A percentile compares a stretch with the other conserved stretches of the same genome.
Conservation (phyloP, 2,888 invertebrate genomes). For the Nebria salina region DNA sequence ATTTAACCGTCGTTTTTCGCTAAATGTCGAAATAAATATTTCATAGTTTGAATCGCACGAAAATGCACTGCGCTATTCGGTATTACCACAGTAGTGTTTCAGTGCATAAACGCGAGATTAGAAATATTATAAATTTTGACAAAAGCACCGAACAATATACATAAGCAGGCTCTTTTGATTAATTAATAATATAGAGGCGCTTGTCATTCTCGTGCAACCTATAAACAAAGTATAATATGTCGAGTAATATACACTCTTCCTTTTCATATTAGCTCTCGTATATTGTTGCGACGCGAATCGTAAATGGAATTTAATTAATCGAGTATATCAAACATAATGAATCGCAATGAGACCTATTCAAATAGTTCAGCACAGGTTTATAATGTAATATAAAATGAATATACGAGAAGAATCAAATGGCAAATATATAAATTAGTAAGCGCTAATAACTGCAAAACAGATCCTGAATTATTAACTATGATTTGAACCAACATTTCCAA, state of each 20-base stretch:
- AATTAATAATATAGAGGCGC: neutral
- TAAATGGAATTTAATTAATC: neutral
- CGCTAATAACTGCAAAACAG: no score
- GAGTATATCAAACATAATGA: neutral
- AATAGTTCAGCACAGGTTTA: no score
- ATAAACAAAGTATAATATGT: neutral
- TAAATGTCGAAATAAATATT: neutral
- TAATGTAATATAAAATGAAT: no score
- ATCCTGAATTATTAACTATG: no score
- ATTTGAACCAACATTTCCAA: no score
- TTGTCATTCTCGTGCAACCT: neutral
- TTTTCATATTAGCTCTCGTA: neutral
- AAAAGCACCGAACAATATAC: neutral
- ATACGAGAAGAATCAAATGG: no score
- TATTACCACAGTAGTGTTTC: no score
- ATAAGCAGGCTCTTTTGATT: neutral
- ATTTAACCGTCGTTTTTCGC: neutral
- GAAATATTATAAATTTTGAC: neutral
- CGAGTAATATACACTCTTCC: neutral
- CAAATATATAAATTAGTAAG: no score
- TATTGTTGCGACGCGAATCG: neutral
- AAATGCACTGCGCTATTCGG: neutral
- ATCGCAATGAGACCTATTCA: neutral
- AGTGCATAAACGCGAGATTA: neutral
- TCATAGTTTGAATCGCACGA: neutral